These are phyloP conservation scores for Augochlorella aurata DNA, from an alignment of 2,888 invertebrate species.

Conservation along the genomic window DNA sequence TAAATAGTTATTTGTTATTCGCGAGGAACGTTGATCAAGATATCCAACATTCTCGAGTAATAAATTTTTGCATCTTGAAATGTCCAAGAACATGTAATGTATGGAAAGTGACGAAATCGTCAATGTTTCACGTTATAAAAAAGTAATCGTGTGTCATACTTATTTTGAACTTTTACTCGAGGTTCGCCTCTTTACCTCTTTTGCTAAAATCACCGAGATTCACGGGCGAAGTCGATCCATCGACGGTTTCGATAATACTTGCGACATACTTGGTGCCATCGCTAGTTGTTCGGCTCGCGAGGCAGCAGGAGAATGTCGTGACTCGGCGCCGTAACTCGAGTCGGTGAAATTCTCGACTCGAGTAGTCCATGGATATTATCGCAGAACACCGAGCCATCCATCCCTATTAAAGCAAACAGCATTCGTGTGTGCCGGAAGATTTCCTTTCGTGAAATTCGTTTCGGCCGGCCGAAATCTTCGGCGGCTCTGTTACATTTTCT, in stretches of 20 bases:
- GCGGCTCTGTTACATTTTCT: slow-evolving; percentile 14
- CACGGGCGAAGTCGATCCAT: not conserved
- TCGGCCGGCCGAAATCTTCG: slow-evolving; percentile 3
- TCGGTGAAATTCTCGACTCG: slow-evolving; percentile 53
- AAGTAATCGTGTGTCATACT: too few species aligned
- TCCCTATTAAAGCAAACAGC: slow-evolving; percentile 52
- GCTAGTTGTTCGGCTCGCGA: not conserved
- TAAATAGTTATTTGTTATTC: too few species aligned
- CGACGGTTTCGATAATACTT: not conserved
- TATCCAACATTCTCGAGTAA: too few species aligned
- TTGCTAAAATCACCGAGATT: too few species aligned
- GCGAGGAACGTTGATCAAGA: too few species aligned
- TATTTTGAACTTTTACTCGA: too few species aligned
- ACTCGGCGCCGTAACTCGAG: slow-evolving; percentile 55
- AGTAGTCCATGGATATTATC: slow-evolving; percentile 57
- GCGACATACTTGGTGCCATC: slow-evolving; percentile 13
- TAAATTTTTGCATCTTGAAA: too few species aligned
- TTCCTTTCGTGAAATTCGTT: slow-evolving; percentile 10
- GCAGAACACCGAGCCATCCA: slow-evolving; percentile 51
- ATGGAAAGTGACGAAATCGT: too few species aligned
- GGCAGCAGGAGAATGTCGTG: slow-evolving; percentile 54
- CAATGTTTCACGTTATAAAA: too few species aligned
- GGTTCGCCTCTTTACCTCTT: too few species aligned
- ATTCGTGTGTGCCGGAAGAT: slow-evolving; percentile 29
- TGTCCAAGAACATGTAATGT: too few species aligned